Base-by-base conservation (phyloP, 2,797 vertebrate species). In the Hypotaenidia okinawae region DNA sequence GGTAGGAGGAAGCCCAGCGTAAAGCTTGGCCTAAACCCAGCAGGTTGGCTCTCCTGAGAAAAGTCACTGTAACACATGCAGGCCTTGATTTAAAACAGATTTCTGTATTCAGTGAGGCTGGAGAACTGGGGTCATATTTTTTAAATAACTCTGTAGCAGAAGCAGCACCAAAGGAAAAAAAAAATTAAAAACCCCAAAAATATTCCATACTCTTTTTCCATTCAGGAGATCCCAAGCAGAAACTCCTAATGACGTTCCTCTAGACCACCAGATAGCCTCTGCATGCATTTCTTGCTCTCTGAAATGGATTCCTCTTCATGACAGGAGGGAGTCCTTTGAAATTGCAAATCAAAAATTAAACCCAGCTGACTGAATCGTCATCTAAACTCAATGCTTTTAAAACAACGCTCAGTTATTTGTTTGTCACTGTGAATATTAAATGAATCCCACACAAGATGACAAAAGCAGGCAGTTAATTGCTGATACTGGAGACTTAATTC, bases 31-130 rank as follows among this genome's bases (percentile, higher is more conserved):
- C 80, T 92, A 87, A 92, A 79, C 19, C 22, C 49, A 82, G 72
- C 54, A 95, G 90, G 74, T 93, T 87, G 45, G 11, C 12, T 87
- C 41, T 82, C 63, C 80, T 74, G 87, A 94, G 87, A 79, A 78
- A 86, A 76, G 43, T 25, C 86, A 9, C 22, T 78, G 3, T 69
- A 94, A 73, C 35, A 81, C 21, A 66, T 55, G 30, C 54, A 82
- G 30, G 27, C 58, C 70, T 74, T 91, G 52, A 96, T 87, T 93
- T 72, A 90, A 94, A 93, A 24, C 84, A 94, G 84, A 85, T 89
- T 92, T 84, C 32, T 77, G 64, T 49, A 37, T 52, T 63, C 24
- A 18, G 9, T 75, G 68, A 58, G 57, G 41, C 32, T 89, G 57
- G 8, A 94, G 64, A 96, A 80, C 52, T 12, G 33, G 43, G 47